phyloP scores from a whole-genome alignment of 2,888 invertebrate species.

The Hemithea aestivaria region DNA sequence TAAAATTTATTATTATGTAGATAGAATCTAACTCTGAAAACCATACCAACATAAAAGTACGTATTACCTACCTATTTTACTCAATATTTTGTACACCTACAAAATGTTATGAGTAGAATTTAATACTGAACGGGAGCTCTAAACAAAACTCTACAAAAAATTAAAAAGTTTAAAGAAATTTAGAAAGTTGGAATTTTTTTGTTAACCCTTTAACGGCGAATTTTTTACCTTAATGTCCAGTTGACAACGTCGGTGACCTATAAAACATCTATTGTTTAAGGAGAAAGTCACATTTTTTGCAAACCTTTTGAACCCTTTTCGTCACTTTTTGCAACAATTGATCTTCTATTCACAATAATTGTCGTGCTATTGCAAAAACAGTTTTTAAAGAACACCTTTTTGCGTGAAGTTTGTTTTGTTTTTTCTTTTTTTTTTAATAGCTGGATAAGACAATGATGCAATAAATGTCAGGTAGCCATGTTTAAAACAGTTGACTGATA shows the following conservation, averaged over 20 bases:
- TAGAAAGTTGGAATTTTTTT: slow-evolving; percentile 5
- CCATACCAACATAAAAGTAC: no score
- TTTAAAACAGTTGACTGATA: slow-evolving; percentile 4
- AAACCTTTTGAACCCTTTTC: slow-evolving; percentile 62
- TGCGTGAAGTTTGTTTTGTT: neutral
- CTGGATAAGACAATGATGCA: slow-evolving; percentile 33
- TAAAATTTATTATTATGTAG: no score
- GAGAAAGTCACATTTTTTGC: slow-evolving; percentile 61
- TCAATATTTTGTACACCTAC: no score
- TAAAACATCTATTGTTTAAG: slow-evolving; percentile 49
- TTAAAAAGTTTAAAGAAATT: neutral
- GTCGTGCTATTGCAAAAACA: neutral
- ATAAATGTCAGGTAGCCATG: slow-evolving; percentile 35
- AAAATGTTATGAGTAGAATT: no score
- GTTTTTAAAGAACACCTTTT: slow-evolving; percentile 21
- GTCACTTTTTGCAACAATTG: slow-evolving; percentile 41
- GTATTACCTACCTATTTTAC: no score
- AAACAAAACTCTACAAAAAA: no score
- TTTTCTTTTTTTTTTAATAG: neutral
- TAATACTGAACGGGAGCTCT: no score
- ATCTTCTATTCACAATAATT: slow-evolving; percentile 15
- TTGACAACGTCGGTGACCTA: slow-evolving; percentile 43
- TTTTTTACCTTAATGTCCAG: slow-evolving; percentile 50
- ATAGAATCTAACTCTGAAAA: no score
- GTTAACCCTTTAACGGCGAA: slow-evolving; percentile 19